These are phyloP conservation scores for Nephila pilipes DNA, from an alignment of 1,140 invertebrate species.

Conservation along the genomic window DNA sequence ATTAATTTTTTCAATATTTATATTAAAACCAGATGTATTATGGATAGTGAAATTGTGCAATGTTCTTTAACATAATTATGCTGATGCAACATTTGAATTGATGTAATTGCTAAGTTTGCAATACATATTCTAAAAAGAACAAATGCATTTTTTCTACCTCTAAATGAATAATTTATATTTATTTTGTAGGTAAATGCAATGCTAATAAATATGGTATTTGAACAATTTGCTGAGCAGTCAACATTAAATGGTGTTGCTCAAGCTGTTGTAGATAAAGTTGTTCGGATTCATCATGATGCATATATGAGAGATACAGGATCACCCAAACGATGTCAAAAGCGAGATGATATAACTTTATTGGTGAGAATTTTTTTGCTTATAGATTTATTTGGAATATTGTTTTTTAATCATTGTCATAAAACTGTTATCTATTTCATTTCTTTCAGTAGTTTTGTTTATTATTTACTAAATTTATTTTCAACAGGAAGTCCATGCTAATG, in stretches of 20 bases:
- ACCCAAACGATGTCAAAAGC: constrained; percentile 81
- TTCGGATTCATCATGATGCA: constrained; percentile 90
- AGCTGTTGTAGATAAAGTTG: constrained; percentile 92
- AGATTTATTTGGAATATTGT: not conserved
- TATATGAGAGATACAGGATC: constrained; percentile 83
- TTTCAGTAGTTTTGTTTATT: no score
- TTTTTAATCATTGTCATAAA: not conserved
- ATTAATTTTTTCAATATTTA: no score
- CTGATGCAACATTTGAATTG: no score
- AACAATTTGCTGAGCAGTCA: constrained; percentile 90
- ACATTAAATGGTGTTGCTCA: constrained; percentile 92
- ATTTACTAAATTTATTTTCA: no score
- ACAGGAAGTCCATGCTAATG: no score
- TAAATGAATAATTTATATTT: not conserved
- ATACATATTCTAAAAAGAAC: no score
- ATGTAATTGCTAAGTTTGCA: no score
- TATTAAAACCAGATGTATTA: no score
- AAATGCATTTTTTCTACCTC: not conserved
- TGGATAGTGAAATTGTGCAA: no score
- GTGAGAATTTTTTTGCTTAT: constrained; percentile 78
- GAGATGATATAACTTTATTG: constrained; percentile 91
- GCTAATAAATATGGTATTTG: constrained; percentile 89
- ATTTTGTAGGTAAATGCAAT: constrained; percentile 88
- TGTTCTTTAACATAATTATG: no score
- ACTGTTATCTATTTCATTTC: no score